phyloP scores from a whole-genome alignment of 2,113 vertebrate genomes.

The Coregonus clupeaformis region DNA sequence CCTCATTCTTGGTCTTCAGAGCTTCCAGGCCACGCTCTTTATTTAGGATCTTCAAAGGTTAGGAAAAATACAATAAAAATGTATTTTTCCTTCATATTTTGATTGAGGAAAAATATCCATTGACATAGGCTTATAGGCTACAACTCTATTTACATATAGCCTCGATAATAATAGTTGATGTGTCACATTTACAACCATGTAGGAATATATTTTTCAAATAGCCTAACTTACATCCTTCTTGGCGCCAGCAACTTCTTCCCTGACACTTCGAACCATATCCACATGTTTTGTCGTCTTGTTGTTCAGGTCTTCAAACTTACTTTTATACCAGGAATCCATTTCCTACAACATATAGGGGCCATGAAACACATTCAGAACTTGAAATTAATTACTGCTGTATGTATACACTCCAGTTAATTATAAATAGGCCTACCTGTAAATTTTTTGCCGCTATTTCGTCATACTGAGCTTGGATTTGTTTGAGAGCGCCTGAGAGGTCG shows the following conservation, averaged over 20 bases:
- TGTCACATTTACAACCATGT: neutral
- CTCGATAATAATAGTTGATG: no score
- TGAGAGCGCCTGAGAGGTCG: constrained; percentile 78
- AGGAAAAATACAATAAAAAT: neutral
- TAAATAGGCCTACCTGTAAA: constrained; percentile 86
- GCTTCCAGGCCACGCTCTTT: constrained; percentile 68
- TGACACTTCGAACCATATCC: constrained; percentile 70
- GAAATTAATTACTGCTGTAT: neutral
- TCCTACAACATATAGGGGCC: constrained; percentile 56
- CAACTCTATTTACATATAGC: no score
- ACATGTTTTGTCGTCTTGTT: constrained; percentile 75
- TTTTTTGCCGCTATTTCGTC: constrained; percentile 80
- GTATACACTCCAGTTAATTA: neutral
- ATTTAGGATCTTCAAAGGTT: constrained; percentile 57
- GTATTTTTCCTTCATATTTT: neutral
- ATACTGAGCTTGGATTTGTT: constrained; percentile 80
- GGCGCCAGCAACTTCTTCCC: constrained; percentile 66
- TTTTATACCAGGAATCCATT: constrained; percentile 81
- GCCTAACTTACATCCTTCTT: constrained; percentile 79
- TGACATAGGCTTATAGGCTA: no score
- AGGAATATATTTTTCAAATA: neutral
- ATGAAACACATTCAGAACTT: neutral
- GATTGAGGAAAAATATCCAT: neutral
- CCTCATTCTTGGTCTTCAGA: constrained; percentile 65
- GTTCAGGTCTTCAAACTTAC: constrained; percentile 81